Evolutionary conservation across 1,140 invertebrate species (phyloP).

Genomic region (Triops longicaudatus): DNA sequence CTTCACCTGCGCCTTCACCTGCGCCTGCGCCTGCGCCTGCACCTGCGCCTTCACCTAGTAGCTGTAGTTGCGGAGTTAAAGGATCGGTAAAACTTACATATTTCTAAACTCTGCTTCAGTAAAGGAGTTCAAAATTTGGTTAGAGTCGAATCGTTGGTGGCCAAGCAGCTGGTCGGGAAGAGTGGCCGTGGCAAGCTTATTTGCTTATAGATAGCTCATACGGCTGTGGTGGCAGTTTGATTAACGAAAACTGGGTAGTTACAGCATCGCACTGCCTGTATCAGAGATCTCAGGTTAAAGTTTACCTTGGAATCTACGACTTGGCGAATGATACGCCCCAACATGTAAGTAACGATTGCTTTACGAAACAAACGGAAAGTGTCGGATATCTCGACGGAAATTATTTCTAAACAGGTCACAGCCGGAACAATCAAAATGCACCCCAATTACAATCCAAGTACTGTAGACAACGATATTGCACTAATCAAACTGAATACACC

Average conservation of each 20-base stretch:
- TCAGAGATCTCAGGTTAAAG: background rate
- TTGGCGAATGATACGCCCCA: background rate
- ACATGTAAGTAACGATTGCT: background rate
- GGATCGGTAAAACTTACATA: background rate
- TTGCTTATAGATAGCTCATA: background rate
- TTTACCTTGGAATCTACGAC: slow-evolving; percentile 17
- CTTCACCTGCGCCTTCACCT: background rate
- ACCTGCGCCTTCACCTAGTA: background rate
- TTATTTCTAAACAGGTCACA: background rate
- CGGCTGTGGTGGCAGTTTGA: slow-evolving; percentile 41
- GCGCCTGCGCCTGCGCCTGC: no score
- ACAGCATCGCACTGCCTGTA: slow-evolving; percentile 41
- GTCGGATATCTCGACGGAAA: background rate
- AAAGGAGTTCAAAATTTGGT: background rate
- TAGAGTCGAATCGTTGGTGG: slow-evolving; percentile 22
- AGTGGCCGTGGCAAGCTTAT: slow-evolving; percentile 23
- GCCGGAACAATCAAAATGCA: slow-evolving; percentile 36
- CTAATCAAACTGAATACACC: slow-evolving; percentile 43
- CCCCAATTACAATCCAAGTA: slow-evolving; percentile 37
- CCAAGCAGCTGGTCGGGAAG: background rate
- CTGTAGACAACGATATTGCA: slow-evolving; percentile 51
- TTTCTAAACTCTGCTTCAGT: background rate
- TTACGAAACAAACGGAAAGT: background rate
- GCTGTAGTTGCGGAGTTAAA: background rate
- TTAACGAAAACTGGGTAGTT: slow-evolving; percentile 40